phyloP scores from a whole-genome alignment of 2,797 vertebrate species.

The Tokudaia muenninki region DNA sequence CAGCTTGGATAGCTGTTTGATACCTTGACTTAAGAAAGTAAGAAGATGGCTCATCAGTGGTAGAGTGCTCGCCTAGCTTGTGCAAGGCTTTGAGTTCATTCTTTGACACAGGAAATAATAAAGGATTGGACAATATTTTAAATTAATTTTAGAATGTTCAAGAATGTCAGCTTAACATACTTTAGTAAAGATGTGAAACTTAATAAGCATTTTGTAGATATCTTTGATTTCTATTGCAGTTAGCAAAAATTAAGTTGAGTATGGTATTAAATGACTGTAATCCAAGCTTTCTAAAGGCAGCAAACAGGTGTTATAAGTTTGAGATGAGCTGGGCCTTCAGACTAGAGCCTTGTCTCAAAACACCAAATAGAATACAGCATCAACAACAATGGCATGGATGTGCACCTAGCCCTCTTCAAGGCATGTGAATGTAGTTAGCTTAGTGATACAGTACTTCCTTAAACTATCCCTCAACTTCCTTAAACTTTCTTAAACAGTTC shows the following conservation, averaged over 20 bases:
- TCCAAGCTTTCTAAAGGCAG: neutral
- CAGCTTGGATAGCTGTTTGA: neutral
- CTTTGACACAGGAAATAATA: neutral
- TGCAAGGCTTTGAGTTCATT: neutral
- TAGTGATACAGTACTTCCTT: neutral
- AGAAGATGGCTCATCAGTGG: neutral
- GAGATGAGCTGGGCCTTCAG: neutral
- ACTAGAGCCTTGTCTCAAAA: neutral
- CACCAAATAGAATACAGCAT: neutral
- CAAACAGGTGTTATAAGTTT: neutral
- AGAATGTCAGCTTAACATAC: slow-evolving; percentile 22
- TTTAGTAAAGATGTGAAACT: slow-evolving; percentile 52
- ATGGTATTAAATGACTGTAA: neutral
- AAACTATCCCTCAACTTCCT: neutral
- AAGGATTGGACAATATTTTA: neutral
- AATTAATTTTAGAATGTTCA: slow-evolving; percentile 63
- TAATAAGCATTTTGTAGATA: slow-evolving; percentile 47
- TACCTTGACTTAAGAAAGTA: neutral
- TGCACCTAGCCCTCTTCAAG: neutral
- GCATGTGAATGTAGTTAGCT: neutral
- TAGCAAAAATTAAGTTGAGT: slow-evolving; percentile 38
- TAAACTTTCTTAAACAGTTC: neutral
- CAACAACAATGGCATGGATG: neutral
- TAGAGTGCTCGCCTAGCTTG: neutral
- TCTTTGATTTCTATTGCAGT: slow-evolving; percentile 53